phyloP scores from a whole-genome alignment of 1,140 invertebrate genomes.

The Neocloeon triangulifer region DNA sequence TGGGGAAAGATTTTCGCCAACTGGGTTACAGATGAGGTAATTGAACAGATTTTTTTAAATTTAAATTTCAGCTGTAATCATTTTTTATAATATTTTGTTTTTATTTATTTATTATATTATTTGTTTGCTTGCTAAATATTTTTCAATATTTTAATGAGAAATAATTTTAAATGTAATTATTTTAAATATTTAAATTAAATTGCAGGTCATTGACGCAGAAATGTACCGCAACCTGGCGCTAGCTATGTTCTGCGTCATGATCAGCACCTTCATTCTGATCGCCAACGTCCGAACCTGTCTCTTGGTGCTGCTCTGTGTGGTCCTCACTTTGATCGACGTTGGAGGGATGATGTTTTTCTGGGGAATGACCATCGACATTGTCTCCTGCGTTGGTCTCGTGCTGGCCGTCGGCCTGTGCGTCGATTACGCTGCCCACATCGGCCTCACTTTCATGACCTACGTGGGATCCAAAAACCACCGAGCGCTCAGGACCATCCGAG shows the following conservation, averaged over 20 bases:
- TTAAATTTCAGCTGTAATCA: too few species aligned
- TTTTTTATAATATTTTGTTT: too few species aligned
- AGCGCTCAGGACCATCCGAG: constrained; percentile 39
- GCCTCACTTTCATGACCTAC: constrained; percentile 49
- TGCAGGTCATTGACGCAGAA: constrained; percentile 38
- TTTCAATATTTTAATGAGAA: too few species aligned
- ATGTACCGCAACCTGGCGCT: constrained; percentile 56
- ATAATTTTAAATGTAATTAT: constrained; percentile 3
- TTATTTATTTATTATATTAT: too few species aligned
- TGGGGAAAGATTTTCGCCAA: constrained; percentile 46
- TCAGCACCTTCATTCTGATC: constrained; percentile 54
- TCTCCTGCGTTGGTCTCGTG: constrained; percentile 61
- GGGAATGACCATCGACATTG: constrained; percentile 67
- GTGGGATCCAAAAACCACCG: constrained; percentile 31
- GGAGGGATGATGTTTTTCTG: constrained; percentile 61
- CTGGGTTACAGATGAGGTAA: constrained; percentile 54
- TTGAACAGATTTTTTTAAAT: too few species aligned
- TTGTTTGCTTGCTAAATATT: too few species aligned
- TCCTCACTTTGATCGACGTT: constrained; percentile 52
- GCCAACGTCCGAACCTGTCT: constrained; percentile 54
- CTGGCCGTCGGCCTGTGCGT: constrained; percentile 72
- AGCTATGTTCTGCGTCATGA: constrained; percentile 57
- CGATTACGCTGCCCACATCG: constrained; percentile 73
- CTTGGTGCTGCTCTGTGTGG: constrained; percentile 54
- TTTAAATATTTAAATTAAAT: not conserved